Conservation (phyloP, 1,140 invertebrate species). For the Cydia pomonella region DNA sequence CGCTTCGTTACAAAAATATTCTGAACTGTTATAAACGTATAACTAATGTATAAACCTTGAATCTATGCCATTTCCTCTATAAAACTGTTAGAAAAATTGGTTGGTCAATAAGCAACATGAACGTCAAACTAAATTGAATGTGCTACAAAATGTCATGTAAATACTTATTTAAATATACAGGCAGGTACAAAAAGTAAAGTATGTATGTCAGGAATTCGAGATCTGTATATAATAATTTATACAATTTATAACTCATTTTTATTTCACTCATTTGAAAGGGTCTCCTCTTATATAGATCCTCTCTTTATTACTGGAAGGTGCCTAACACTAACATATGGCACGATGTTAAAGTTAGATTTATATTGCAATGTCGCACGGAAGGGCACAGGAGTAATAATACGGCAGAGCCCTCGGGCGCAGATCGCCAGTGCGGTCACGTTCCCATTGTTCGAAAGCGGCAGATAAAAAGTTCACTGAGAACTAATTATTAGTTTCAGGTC, state of each 20-base stretch:
- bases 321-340: not conserved
- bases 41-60: not conserved
- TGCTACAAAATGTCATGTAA: not conserved
- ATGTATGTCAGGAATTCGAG: no score
- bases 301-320: not conserved
- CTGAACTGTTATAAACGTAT: not conserved
- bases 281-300: not conserved
- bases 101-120: not conserved
- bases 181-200: no score
- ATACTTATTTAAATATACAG: not conserved
- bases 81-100: not conserved
- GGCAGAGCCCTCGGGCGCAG: constrained; percentile 44
- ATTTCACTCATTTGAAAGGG: no score
- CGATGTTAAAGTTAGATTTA: constrained; percentile 4
- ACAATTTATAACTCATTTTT: not conserved
- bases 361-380: constrained; percentile 12
- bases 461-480: constrained; percentile 74
- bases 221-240: not conserved
- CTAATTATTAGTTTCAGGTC: constrained; percentile 73
- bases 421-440: constrained; percentile 75
- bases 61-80: not conserved
- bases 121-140: not conserved
- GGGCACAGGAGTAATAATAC: constrained; percentile 23
- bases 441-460: constrained; percentile 70
- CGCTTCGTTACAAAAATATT: not conserved